Evolutionary conservation across 2,888 invertebrate genomes (phyloP), one percentile per base, ranked within the genome.

Genomic region (Antheraea assamensis): DNA sequence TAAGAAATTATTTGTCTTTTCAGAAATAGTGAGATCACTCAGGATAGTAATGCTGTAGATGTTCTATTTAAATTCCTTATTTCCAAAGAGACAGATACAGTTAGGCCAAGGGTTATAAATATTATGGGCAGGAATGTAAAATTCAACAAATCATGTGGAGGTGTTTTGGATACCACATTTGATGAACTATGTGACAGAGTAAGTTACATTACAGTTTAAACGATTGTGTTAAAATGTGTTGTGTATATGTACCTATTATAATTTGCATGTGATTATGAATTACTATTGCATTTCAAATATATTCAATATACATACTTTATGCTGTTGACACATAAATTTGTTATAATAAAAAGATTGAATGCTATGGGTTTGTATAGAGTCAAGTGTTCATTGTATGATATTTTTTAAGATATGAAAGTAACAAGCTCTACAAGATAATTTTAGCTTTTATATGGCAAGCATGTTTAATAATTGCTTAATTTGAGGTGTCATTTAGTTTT

Each of bases 161-260:
- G 97, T 87, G 96, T 99, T 64, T 93, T 99, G 77, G 98, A 99
- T 89, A 96, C 97, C 49, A 96, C 96, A 2, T 99, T 99, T 92
- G 95, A 96, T 30, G 99, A 99, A 90, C 94, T 99, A 72, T 99
- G 99, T 93, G 97, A 97, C 87, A 96, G 98, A 88, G 98, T 98
- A 95, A 93, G 95, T 89, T 76, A 30, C 3, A 27, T 64, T 17
- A 30, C 17, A 64, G 61, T 17, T 17, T 30, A 27, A 61, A 61
- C 27, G 15, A 61, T 61, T 61, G 27, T 61, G 27, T 0, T 27
- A 17, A 27, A 27, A 61, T 15, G 13, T 61, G 15, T 61, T 42
- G 27, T 27, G 61, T 30, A 17, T 58, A 21, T 52, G 52, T 47
- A 15, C 8, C 21, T 21, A n/a, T 52, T 21, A 52, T 8, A 21